These are phyloP conservation scores for Macrocentrus cingulum DNA, from an alignment of 1,140 invertebrate genomes.

Conservation along the genomic window DNA sequence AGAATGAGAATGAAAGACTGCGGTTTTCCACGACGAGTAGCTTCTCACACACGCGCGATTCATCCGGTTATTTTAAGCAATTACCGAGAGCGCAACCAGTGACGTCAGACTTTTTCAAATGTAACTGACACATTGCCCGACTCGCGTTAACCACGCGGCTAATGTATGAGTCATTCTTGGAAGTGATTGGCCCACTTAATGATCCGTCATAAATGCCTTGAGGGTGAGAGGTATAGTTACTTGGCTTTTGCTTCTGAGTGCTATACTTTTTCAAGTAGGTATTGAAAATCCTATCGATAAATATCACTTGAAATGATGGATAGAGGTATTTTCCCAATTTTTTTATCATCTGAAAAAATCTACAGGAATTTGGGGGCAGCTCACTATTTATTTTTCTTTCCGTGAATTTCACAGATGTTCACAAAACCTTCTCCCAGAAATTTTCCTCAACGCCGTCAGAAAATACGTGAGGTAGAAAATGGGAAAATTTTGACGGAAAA, in stretches of 20 bases:
- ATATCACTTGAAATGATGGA: too few relatives aligned
- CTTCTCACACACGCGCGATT: constrained; percentile 31
- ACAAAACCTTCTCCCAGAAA: too few relatives aligned
- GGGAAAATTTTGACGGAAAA: too few relatives aligned
- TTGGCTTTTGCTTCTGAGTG: not conserved
- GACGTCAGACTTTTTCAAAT: constrained; percentile 27
- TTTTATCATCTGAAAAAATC: too few relatives aligned
- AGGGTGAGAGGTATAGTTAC: not conserved
- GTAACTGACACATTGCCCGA: constrained; percentile 12
- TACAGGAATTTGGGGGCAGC: too few relatives aligned
- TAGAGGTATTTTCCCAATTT: too few relatives aligned
- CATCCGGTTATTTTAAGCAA: constrained; percentile 48
- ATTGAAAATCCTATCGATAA: not conserved
- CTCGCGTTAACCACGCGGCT: not conserved
- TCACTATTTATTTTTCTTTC: too few relatives aligned
- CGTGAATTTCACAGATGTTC: too few relatives aligned
- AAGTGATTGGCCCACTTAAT: not conserved
- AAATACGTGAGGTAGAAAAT: too few relatives aligned
- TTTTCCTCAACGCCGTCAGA: too few relatives aligned
- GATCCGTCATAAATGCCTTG: not conserved
- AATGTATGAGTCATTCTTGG: constrained; percentile 8
- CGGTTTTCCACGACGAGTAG: constrained; percentile 6
- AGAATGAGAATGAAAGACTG: constrained; percentile 1
- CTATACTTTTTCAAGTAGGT: not conserved
- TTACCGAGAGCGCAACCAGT: constrained; percentile 30